Evolutionary conservation across 2,888 invertebrate species (phyloP).

Genomic region (Bruchidius siliquastri): DNA sequence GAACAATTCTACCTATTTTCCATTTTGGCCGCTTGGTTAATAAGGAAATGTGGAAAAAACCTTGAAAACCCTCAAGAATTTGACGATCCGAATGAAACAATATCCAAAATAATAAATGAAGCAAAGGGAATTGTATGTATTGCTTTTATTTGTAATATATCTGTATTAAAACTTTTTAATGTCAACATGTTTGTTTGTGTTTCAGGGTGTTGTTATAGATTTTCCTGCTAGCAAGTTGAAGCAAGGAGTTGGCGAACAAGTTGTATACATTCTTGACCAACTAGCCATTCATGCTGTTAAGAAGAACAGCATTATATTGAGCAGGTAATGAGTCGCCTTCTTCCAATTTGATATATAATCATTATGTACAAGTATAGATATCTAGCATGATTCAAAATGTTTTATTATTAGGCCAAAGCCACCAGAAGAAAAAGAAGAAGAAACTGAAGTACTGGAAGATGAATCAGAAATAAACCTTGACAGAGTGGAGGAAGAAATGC

Average conservation of each 20-base stretch:
- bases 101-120: slow-evolving; percentile 78
- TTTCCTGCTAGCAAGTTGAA: slow-evolving; percentile 91
- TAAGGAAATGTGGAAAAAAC: slow-evolving; percentile 73
- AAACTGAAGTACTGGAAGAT: slow-evolving; percentile 71
- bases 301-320: no score
- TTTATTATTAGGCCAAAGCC: slow-evolving; percentile 33
- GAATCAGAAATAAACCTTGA: slow-evolving; percentile 78
- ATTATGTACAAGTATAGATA: no score
- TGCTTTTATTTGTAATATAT: background rate
- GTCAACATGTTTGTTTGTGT: background rate
- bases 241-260: slow-evolving; percentile 87
- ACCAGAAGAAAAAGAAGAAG: slow-evolving; percentile 57
- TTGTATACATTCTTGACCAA: slow-evolving; percentile 77
- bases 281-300: no score
- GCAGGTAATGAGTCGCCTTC: slow-evolving; percentile 50
- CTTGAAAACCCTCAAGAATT: slow-evolving; percentile 93
- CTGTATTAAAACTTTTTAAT: background rate
- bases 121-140: slow-evolving; percentile 62
- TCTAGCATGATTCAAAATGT: no score
- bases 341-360: background rate
- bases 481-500: slow-evolving; percentile 80
- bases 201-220: slow-evolving; percentile 71
- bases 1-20: slow-evolving; percentile 96
- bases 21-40: slow-evolving; percentile 88
- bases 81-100: slow-evolving; percentile 93